Conservation (phyloP, 2,888 invertebrate species). For the Selenia dentaria region DNA sequence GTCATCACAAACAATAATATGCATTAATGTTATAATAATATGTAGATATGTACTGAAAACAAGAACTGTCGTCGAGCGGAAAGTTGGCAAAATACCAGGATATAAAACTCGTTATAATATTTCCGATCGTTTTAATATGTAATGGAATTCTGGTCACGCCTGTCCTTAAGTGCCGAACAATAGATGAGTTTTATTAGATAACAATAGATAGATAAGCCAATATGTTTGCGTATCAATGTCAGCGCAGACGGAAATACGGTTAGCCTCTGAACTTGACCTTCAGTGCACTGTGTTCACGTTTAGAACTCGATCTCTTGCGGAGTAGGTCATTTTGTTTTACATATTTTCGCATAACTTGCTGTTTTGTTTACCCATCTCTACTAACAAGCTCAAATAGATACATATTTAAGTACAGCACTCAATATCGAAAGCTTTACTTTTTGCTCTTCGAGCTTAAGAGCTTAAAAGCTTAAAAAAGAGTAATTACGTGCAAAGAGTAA, state of each 20-base stretch:
- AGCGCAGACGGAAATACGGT: slow-evolving; percentile 36
- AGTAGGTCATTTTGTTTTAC: slow-evolving; percentile 15
- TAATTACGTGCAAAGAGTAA: no score
- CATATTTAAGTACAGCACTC: slow-evolving; percentile 3
- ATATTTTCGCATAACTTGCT: slow-evolving; percentile 16
- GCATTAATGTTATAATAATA: no score
- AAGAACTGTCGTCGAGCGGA: slow-evolving; percentile 1
- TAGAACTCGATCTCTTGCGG: slow-evolving; percentile 17
- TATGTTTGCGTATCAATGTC: slow-evolving; percentile 47
- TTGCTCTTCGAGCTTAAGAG: slow-evolving; percentile 19
- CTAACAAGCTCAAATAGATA: slow-evolving; percentile 13
- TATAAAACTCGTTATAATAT: neutral
- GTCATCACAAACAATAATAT: no score
- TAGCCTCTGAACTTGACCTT: slow-evolving; percentile 51
- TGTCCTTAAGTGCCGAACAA: slow-evolving; percentile 38
- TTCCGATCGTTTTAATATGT: slow-evolving; percentile 6
- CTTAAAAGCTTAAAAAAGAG: no score
- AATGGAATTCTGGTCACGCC: slow-evolving; percentile 32
- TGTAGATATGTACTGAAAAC: no score
- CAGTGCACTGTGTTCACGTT: slow-evolving; percentile 9
- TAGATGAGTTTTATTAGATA: slow-evolving; percentile 43
- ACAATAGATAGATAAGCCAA: slow-evolving; percentile 47
- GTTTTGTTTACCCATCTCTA: slow-evolving; percentile 9
- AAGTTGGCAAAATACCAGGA: slow-evolving; percentile 9
- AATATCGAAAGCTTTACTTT: slow-evolving; percentile 9